A percentile compares a stretch with the other conserved stretches of the same genome.
phyloP scores from a whole-genome alignment of 2,888 invertebrate genomes.

The Orchestes rusci region DNA sequence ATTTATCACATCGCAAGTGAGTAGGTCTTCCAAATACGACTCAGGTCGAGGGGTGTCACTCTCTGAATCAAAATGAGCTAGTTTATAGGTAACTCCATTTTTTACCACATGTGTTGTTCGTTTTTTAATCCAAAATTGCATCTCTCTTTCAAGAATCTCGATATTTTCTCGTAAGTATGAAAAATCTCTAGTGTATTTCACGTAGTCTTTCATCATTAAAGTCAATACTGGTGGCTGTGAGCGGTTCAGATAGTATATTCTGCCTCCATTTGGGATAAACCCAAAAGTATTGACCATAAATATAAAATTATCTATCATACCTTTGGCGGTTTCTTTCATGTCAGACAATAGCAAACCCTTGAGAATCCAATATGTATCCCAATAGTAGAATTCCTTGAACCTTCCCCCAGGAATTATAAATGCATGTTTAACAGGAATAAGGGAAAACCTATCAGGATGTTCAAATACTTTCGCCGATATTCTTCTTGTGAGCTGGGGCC shows the following conservation, averaged over 20 bases:
- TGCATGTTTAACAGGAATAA: slow-evolving; percentile 46
- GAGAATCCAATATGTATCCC: slow-evolving; percentile 85
- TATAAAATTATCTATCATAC: slow-evolving; percentile 72
- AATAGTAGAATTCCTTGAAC: slow-evolving; percentile 70
- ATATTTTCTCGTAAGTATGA: slow-evolving; percentile 55
- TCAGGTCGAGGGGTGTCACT: slow-evolving; percentile 64
- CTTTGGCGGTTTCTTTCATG: slow-evolving; percentile 65
- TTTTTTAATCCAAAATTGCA: slow-evolving; percentile 58
- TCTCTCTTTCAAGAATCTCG: slow-evolving; percentile 53
- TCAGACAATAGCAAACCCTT: slow-evolving; percentile 70
- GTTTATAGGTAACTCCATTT: slow-evolving; percentile 46
- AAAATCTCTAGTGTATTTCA: slow-evolving; percentile 31
- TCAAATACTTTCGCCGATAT: slow-evolving; percentile 52
- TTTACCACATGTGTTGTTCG: slow-evolving; percentile 48
- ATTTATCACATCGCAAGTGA: slow-evolving; percentile 40
- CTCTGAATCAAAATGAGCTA: slow-evolving; percentile 57
- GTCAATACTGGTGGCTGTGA: slow-evolving; percentile 67
- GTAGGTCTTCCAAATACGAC: slow-evolving; percentile 61
- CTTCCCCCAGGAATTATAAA: slow-evolving; percentile 68
- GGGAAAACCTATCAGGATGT: slow-evolving; percentile 42
- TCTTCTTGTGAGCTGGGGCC: slow-evolving; percentile 54
- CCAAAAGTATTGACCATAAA: slow-evolving; percentile 57
- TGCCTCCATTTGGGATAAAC: slow-evolving; percentile 36
- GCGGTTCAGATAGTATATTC: slow-evolving; percentile 41
- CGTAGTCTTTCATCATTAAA: slow-evolving; percentile 54